Base-by-base conservation (phyloP, 2,888 invertebrate genomes). In the Anoncus sp. region DNA sequence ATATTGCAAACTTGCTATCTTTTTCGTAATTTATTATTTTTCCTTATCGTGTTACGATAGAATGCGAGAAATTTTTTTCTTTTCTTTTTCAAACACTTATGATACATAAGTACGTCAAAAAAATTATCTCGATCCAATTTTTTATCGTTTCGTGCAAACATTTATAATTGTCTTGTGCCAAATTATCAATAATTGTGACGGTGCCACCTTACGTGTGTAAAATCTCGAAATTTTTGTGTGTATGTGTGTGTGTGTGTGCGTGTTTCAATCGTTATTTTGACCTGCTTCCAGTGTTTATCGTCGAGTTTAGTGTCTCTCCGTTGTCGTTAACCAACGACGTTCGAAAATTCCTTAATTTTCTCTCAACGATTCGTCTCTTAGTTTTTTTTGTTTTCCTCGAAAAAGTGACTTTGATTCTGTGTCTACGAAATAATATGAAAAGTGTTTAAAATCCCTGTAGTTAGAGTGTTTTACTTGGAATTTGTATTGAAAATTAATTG, bases 141-240 rank as follows among this genome's bases (percentile, higher is more conserved):
- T 27, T 31, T 71, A 71, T 78, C 35, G 67, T 40, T 16, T 18
- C 20, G n/a, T n/a, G 43, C n/a, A n/a, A 27, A 65, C 22, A 57
- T 55, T 63, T 55, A 31, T 51, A 45, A 57, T 67, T 65, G 27
- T 78, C 65, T 20, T 66, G 16, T 78, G 78, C 75, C 77, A 77
- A 77, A 70, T 38, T 49, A 27, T 57, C 38, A 16, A 74, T 65
- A 69, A 63, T n/a, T 63, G 77, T 77, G 66, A 72, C 65, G n/a
- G 77, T 77, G 77, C 63, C 65, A 74, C 63, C 65, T 18, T 14
- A 38, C 47, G 35, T 20, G 57, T 65, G 20, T 38, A 45, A 43
- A 14, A 57, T 63, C 55, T 20, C 51, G 27, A 60, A 45, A 53
- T 51, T 47, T 10, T 63, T 35, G n/a, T 49, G 27, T 45, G 22